A percentile compares a stretch with the other conserved stretches of the same genome.
Conservation (phyloP, 2,113 vertebrate genomes). For the Mohoua ochrocephala region DNA sequence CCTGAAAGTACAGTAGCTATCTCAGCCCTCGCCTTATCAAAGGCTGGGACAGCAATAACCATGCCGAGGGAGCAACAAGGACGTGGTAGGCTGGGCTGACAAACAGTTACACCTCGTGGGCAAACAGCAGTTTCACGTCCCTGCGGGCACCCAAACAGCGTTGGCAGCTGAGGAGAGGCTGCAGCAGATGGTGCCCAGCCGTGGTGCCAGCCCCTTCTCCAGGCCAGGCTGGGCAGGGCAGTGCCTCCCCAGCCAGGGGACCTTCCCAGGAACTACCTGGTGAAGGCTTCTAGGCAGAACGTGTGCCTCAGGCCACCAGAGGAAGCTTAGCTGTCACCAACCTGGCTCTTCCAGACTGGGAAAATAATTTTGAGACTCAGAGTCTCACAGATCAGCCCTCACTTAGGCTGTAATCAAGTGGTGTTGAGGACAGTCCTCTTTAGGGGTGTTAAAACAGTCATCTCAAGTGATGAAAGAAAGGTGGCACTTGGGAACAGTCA, state of each 20-base stretch:
- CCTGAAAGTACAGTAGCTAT: conserved; percentile 89
- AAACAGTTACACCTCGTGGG: conserved; percentile 51
- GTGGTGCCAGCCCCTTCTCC: background rate
- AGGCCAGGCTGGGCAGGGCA: background rate
- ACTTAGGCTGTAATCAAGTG: background rate
- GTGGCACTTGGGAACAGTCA: background rate
- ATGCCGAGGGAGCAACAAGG: conserved; percentile 84
- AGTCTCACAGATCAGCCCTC: background rate
- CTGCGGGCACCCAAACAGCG: rapidly evolving
- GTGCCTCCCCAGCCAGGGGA: background rate
- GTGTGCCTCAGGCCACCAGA: background rate
- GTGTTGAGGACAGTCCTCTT: background rate
- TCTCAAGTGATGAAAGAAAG: background rate
- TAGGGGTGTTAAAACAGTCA: background rate
- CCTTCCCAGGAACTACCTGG: background rate
- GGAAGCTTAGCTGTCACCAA: background rate
- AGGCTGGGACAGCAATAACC: conserved; percentile 73
- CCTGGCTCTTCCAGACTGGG: background rate
- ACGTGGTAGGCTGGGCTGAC: conserved; percentile 59
- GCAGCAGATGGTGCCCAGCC: background rate
- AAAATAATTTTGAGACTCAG: background rate
- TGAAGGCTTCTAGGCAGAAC: background rate
- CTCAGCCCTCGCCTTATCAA: conserved; percentile 87
- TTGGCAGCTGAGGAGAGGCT: background rate
- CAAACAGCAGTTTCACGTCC: conserved; percentile 43